These are phyloP conservation scores for Dendropsophus ebraccatus DNA, from an alignment of 2,113 vertebrate species.

Conservation along the genomic window DNA sequence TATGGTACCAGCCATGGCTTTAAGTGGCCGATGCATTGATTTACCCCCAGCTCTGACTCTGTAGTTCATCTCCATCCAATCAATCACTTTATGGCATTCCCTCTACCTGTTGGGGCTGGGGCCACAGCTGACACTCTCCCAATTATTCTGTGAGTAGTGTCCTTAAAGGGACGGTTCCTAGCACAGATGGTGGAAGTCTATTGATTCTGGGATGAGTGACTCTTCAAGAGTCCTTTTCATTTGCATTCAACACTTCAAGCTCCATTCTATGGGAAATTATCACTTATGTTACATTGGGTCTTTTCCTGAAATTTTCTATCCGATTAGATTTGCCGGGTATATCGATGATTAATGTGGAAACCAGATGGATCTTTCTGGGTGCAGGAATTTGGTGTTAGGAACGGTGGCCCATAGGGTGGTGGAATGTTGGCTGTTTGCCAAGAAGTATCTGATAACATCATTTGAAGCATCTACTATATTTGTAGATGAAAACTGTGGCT, in stretches of 20 bases:
- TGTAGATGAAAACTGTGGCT: too few relatives aligned
- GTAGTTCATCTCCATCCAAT: neutral
- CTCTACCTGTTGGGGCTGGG: conserved; percentile 1
- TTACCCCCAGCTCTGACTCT: neutral
- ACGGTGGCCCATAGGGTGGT: too few relatives aligned
- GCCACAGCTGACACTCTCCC: neutral
- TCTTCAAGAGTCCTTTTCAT: neutral
- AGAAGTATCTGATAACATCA: too few relatives aligned
- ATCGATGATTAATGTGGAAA: too few relatives aligned
- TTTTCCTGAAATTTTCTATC: neutral
- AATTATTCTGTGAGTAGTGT: neutral
- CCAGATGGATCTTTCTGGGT: too few relatives aligned
- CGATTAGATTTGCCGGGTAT: neutral
- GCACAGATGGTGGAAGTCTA: conserved; percentile 28
- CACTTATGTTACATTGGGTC: neutral
- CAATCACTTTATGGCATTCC: conserved; percentile 1
- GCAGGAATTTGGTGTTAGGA: too few relatives aligned
- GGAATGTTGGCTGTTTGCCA: too few relatives aligned
- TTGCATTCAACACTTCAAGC: neutral
- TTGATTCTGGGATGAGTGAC: neutral
- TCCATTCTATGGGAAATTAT: neutral
- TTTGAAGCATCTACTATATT: too few relatives aligned
- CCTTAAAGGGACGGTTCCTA: neutral
- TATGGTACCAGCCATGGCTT: conserved; percentile 13
- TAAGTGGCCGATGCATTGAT: neutral